phyloP scores from a whole-genome alignment of 2,113 vertebrate species.

The Capricornis sumatraensis region DNA sequence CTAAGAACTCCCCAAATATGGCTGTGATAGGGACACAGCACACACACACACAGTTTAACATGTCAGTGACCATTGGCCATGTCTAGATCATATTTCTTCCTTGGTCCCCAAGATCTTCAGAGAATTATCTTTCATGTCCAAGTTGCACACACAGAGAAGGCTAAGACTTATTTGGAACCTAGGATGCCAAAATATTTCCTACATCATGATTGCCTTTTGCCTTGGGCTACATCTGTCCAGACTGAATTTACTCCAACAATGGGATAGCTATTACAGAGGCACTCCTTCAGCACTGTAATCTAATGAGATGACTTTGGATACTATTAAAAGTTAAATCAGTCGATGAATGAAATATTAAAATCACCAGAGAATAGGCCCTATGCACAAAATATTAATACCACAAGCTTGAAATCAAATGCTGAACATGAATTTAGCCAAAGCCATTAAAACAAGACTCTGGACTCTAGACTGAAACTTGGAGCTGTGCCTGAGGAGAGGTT shows the following conservation, averaged over 20 bases:
- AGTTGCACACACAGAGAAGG: not conserved
- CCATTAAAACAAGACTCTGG: constrained; percentile 7
- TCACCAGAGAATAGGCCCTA: constrained; percentile 53
- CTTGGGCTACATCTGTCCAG: constrained; percentile 51
- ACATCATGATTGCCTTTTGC: constrained; percentile 34
- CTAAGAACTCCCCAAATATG: not conserved
- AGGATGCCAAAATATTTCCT: constrained; percentile 18
- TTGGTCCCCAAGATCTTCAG: not conserved
- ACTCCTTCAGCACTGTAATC: constrained; percentile 39
- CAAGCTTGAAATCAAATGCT: constrained; percentile 49
- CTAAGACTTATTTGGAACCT: not conserved
- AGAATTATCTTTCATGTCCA: not conserved
- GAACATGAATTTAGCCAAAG: constrained; percentile 49
- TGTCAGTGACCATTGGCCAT: not conserved
- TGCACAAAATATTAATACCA: constrained; percentile 58
- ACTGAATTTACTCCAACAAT: constrained; percentile 51
- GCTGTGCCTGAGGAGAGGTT: not conserved
- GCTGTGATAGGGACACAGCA: not conserved
- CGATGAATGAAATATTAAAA: constrained; percentile 72
- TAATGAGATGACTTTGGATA: constrained; percentile 68
- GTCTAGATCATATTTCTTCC: not conserved
- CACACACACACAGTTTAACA: accelerated
- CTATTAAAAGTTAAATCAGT: constrained; percentile 73
- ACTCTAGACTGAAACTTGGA: not conserved
- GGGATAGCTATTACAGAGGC: constrained; percentile 31